Conservation (phyloP, 2,888 invertebrate species). For the Sycophila texana region DNA sequence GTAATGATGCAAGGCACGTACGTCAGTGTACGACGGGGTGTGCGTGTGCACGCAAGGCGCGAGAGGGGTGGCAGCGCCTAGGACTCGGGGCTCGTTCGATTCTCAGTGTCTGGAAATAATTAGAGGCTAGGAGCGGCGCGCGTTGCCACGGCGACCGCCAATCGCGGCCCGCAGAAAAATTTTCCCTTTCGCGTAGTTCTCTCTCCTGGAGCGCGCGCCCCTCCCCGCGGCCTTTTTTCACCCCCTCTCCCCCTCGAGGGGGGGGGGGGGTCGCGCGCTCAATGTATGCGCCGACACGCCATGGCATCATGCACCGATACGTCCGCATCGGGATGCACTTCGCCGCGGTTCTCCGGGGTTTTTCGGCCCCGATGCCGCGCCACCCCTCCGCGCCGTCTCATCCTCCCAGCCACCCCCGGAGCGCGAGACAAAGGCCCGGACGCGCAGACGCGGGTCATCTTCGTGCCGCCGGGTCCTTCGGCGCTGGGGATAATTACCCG, state of each 20-base stretch:
- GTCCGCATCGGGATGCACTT: conserved; percentile 28
- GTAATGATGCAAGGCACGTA: no score
- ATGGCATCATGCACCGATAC: conserved; percentile 62
- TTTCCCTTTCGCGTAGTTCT: conserved; percentile 65
- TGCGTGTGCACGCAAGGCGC: background rate
- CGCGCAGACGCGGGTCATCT: no score
- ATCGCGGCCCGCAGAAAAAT: conserved; percentile 75
- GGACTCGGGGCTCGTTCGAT: conserved; percentile 73
- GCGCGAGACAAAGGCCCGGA: background rate
- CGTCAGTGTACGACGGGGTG: background rate
- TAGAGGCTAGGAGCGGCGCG: conserved; percentile 68
- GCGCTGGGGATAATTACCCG: no score
- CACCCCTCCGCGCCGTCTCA: background rate
- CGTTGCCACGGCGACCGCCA: conserved; percentile 76
- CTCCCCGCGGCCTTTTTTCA: conserved; percentile 47
- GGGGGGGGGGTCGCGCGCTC: conserved; percentile 58
- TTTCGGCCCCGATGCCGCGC: no score
- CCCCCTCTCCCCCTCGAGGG: conserved; percentile 49
- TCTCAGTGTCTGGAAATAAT: conserved; percentile 76
- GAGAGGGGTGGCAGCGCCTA: conserved; percentile 56
- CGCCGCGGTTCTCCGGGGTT: background rate
- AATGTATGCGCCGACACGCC: conserved; percentile 75
- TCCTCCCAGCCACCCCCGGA: background rate
- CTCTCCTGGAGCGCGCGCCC: background rate
- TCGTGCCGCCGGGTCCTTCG: no score